Evolutionary conservation across 2,797 vertebrate species (phyloP).

Genomic region (Austrolebias charrua): DNA sequence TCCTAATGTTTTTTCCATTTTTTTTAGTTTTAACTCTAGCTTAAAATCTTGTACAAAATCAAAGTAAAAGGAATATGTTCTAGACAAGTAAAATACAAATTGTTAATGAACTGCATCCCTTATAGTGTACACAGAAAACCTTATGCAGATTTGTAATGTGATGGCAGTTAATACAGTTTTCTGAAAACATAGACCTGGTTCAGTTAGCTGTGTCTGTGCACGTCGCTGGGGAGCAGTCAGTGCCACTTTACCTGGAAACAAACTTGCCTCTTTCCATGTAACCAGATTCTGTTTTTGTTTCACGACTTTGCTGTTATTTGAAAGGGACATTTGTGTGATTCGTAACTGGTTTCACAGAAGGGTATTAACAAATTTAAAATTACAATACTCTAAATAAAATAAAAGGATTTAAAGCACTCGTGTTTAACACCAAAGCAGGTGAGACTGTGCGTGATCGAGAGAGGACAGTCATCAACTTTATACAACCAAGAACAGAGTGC

Average conservation of each 20-base stretch:
- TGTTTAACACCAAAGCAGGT: too few relatives aligned
- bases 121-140: neutral
- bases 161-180: neutral
- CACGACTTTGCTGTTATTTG: neutral
- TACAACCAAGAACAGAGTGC: too few relatives aligned
- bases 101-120: neutral
- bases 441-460: too few relatives aligned
- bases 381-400: too few relatives aligned
- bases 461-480: too few relatives aligned
- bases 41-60: neutral
- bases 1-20: neutral
- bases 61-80: constrained; percentile 2
- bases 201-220: neutral
- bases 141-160: neutral
- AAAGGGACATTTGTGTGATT: neutral
- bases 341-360: neutral
- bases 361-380: too few relatives aligned
- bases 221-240: neutral
- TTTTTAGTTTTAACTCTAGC: neutral
- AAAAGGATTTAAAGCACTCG: too few relatives aligned
- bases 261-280: neutral
- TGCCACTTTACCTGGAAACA: neutral
- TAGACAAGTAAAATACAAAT: neutral
- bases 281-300: neutral
- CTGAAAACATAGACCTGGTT: neutral